Conservation (phyloP, 2,797 vertebrate species). For the Enoplosus armatus region DNA sequence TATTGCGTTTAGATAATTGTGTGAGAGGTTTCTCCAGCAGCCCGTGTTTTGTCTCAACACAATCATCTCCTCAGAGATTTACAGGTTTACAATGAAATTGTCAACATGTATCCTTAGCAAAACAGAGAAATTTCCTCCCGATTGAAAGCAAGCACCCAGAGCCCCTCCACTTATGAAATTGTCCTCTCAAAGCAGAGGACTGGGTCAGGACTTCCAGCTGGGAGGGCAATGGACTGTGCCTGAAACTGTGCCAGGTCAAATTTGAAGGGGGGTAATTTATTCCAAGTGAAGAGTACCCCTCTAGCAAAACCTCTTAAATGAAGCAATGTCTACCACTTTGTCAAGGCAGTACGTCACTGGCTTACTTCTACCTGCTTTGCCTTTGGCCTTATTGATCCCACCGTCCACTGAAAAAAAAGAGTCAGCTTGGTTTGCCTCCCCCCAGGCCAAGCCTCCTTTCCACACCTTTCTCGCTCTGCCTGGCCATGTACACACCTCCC, state of each 20-base stretch:
- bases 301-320: constrained; percentile 60
- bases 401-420: constrained; percentile 44
- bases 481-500: constrained; percentile 68
- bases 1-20: constrained; percentile 71
- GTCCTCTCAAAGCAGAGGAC: constrained; percentile 34
- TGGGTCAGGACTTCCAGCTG: constrained; percentile 29
- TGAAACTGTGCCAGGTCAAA: constrained; percentile 23
- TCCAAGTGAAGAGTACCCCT: constrained; percentile 43
- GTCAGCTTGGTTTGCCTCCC: constrained; percentile 52
- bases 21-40: constrained; percentile 58
- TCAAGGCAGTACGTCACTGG: constrained; percentile 49
- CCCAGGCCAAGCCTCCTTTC: constrained; percentile 61
- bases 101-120: constrained; percentile 49
- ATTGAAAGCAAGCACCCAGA: constrained; percentile 30
- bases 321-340: constrained; percentile 63
- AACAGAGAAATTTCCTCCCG: constrained; percentile 48
- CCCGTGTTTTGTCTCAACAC: constrained; percentile 58
- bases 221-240: constrained; percentile 43
- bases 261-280: constrained; percentile 46
- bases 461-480: constrained; percentile 73
- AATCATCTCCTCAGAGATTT: constrained; percentile 62
- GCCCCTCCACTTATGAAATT: constrained; percentile 44
- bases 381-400: constrained; percentile 78
- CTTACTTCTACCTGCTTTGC: constrained; percentile 64
- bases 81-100: constrained; percentile 64